These are phyloP conservation scores for Elegia similella DNA, from an alignment of 2,888 invertebrate species.

Conservation along the genomic window DNA sequence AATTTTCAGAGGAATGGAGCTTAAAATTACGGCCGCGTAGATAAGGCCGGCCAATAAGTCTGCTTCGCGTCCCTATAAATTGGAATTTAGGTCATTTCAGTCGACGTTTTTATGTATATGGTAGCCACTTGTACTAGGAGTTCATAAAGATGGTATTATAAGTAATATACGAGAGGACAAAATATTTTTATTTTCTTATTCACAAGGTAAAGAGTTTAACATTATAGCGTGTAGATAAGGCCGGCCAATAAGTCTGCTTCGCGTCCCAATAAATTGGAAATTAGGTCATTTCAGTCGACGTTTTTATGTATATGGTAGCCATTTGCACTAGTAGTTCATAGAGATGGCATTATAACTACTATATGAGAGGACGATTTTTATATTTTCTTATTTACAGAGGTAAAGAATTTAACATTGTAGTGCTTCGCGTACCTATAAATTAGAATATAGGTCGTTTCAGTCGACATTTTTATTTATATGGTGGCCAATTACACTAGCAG, in stretches of 20 bases:
- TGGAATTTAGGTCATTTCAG: slow-evolving; percentile 28
- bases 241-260: slow-evolving; percentile 50
- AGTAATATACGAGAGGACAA: too few relatives aligned
- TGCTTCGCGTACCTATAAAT: too few relatives aligned
- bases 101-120: neutral
- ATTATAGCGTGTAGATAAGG: slow-evolving; percentile 66
- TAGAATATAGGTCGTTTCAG: too few relatives aligned
- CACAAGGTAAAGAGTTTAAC: slow-evolving; percentile 64
- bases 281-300: slow-evolving; percentile 23
- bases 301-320: neutral
- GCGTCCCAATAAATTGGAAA: slow-evolving; percentile 29
- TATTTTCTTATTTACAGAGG: too few relatives aligned
- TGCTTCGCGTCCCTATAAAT: slow-evolving; percentile 33
- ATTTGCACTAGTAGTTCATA: neutral
- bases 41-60: slow-evolving; percentile 60
- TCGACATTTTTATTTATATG: too few relatives aligned
- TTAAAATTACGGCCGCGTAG: slow-evolving; percentile 60
- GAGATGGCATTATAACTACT: too few relatives aligned
- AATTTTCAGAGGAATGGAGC: slow-evolving; percentile 72
- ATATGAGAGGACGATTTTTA: too few relatives aligned
- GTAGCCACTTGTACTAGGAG: too few relatives aligned
- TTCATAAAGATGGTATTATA: too few relatives aligned
- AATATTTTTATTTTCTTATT: too few relatives aligned
- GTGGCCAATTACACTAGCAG: too few relatives aligned
- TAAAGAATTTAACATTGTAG: too few relatives aligned